Evolutionary conservation across 2,888 invertebrate species (phyloP).

Genomic region (Mythimna ferrago): DNA sequence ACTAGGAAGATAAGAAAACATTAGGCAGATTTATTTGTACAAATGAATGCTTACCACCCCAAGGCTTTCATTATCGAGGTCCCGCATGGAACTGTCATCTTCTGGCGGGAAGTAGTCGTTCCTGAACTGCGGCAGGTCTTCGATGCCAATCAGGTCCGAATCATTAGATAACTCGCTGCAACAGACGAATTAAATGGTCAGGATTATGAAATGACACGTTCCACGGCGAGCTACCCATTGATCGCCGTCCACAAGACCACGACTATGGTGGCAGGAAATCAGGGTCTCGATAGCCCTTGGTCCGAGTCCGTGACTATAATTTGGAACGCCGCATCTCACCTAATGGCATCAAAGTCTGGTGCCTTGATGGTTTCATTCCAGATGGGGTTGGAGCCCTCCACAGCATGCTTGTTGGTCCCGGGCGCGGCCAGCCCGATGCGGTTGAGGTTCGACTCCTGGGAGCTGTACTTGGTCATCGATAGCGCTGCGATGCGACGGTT

Average conservation of each 20-base stretch:
- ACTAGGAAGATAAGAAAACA: too few species aligned
- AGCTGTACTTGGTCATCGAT: constrained; percentile 92
- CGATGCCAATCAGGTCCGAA: constrained; percentile 92
- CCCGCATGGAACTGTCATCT: constrained; percentile 54
- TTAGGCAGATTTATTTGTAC: too few species aligned
- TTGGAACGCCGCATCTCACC: constrained; percentile 74
- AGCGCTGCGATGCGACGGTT: constrained; percentile 91
- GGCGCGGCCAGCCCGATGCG: constrained; percentile 90
- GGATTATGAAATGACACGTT: background rate
- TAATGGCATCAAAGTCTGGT: constrained; percentile 89
- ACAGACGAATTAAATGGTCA: constrained; percentile 42
- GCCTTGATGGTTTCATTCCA: constrained; percentile 90
- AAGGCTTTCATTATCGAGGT: constrained; percentile 34
- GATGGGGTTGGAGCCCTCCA: constrained; percentile 93
- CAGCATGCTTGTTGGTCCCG: constrained; percentile 93
- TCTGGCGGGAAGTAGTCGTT: constrained; percentile 79
- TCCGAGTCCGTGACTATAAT: too few species aligned
- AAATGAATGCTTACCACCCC: constrained; percentile 8
- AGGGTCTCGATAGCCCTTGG: too few species aligned
- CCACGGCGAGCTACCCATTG: too few species aligned
- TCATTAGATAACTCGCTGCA: constrained; percentile 91
- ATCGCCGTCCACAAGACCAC: too few species aligned
- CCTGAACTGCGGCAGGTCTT: constrained; percentile 92
- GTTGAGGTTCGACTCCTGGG: constrained; percentile 91
- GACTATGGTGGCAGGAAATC: too few species aligned